These are phyloP conservation scores for Pelobates cultripes DNA, from an alignment of 2,797 vertebrate species.

Conservation along the genomic window DNA sequence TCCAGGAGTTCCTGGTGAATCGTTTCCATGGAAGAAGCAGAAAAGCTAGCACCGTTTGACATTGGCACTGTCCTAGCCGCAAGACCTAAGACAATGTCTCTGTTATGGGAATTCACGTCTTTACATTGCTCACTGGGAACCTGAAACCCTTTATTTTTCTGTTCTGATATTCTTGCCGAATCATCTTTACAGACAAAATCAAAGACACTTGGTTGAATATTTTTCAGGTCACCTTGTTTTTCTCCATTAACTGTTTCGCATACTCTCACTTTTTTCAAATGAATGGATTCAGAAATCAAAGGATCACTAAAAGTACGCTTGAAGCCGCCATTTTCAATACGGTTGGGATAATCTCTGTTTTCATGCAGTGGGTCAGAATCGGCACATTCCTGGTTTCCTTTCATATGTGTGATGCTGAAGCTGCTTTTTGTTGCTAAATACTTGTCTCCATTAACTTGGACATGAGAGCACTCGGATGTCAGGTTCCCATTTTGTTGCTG, in stretches of 20 bases:
- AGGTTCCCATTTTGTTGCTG: slow-evolving; percentile 89
- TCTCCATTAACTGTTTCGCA: slow-evolving; percentile 78
- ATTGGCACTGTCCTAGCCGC: slow-evolving; percentile 84
- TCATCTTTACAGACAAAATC: slow-evolving; percentile 64
- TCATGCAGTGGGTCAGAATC: slow-evolving; percentile 76
- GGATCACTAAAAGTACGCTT: slow-evolving; percentile 85
- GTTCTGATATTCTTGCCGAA: slow-evolving; percentile 57
- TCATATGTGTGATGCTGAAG: slow-evolving; percentile 72
- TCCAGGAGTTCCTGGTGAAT: slow-evolving; percentile 86
- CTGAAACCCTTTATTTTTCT: slow-evolving; percentile 67
- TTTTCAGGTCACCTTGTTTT: slow-evolving; percentile 62
- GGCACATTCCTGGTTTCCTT: slow-evolving; percentile 74
- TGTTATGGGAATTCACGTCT: slow-evolving; percentile 78
- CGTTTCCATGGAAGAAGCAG: slow-evolving; percentile 84
- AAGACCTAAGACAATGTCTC: slow-evolving; percentile 80
- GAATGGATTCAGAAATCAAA: slow-evolving; percentile 77
- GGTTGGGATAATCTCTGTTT: slow-evolving; percentile 74
- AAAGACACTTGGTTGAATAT: slow-evolving; percentile 65
- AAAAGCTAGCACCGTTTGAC: slow-evolving; percentile 90
- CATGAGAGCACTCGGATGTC: slow-evolving; percentile 71
- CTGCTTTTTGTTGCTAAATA: slow-evolving; percentile 76
- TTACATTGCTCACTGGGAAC: slow-evolving; percentile 74
- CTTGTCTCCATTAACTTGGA: slow-evolving; percentile 82
- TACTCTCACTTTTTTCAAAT: slow-evolving; percentile 82
- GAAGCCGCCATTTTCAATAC: slow-evolving; percentile 86